Evolutionary conservation across 2,888 invertebrate species (phyloP).

Genomic region (Maniola hyperantus): DNA sequence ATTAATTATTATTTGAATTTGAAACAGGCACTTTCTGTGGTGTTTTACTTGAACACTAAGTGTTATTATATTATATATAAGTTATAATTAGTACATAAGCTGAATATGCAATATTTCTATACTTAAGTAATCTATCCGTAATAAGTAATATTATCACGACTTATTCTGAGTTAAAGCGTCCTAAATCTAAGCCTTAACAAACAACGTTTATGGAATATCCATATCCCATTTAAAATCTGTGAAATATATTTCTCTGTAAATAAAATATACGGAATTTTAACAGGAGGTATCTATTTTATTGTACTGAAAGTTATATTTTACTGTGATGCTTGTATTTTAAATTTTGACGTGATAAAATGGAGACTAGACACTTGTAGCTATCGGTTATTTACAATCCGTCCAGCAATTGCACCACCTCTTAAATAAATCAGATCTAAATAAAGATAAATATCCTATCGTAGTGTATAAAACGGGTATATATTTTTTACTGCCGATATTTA

Average conservation of each 20-base stretch:
- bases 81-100: constrained; percentile 47
- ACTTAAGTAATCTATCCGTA: constrained; percentile 48
- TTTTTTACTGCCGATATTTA: no score
- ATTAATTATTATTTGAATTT: constrained; percentile 18
- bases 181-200: constrained; percentile 50
- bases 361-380: constrained; percentile 50
- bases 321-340: constrained; percentile 56
- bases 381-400: constrained; percentile 39
- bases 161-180: constrained; percentile 77
- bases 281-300: constrained; percentile 71
- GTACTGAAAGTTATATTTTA: constrained; percentile 60
- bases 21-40: constrained; percentile 40
- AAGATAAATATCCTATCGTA: constrained; percentile 61
- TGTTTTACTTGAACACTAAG: constrained; percentile 42
- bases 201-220: constrained; percentile 62
- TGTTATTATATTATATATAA: constrained; percentile 48
- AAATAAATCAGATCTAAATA: constrained; percentile 71
- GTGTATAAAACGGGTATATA: no score
- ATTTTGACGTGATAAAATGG: constrained; percentile 47
- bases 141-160: constrained; percentile 59
- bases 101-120: constrained; percentile 41
- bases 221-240: constrained; percentile 59
- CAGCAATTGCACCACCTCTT: constrained; percentile 56
- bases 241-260: constrained; percentile 60
- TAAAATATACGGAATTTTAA: constrained; percentile 74